Base-by-base conservation (phyloP, 2,113 vertebrate species). In the Pholis gunnellus region DNA sequence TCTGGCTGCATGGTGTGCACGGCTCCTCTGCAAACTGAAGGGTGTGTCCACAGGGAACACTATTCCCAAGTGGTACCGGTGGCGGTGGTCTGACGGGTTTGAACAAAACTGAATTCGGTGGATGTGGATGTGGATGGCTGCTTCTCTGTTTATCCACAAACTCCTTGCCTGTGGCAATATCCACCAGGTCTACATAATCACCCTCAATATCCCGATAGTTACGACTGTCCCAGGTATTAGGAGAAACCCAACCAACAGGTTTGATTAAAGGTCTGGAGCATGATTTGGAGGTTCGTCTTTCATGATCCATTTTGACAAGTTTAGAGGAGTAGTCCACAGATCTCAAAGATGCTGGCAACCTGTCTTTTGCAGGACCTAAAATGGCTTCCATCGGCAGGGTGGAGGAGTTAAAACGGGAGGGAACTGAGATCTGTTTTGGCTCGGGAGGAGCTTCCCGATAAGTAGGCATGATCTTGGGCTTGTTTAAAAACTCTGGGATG, bases 121-220 rank as follows among this genome's bases (percentile, higher is more conserved):
- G 75, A 42, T 90, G 80, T 48, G 88, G 75, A 42, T 90, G 80
- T 46, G 50, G 56, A 27, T 68, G 74, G 54, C 72, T 73, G 50
- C 73, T 74, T 76, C 76, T 79, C 17, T 72, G 78, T 75, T 88
- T 85, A 22, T 67, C 67, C 15, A 82, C 74, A 52, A 67, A 75
- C 15, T 92, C 91, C 34, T 91, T 94, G 6, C 94, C 95, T 87
- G 93, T 96, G n/a, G 95, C 86, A 9, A 95, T 94, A 60, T 96
- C 96, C 81, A 99, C 88, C 46, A 99, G 95, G 75, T 97, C 96
- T n/a, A 99, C 97, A 2, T 99, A 99, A 64, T 99, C 98, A 1
- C 98, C 98, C 78, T 97, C 97, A 31, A 96, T 91, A 77, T 96
- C 95, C 78, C 91, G 93, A 89, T 89, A 94, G 76, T 86, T 91